Evolutionary conservation across 2,888 invertebrate genomes (phyloP).

Genomic region (Lycocerus yunnanus): DNA sequence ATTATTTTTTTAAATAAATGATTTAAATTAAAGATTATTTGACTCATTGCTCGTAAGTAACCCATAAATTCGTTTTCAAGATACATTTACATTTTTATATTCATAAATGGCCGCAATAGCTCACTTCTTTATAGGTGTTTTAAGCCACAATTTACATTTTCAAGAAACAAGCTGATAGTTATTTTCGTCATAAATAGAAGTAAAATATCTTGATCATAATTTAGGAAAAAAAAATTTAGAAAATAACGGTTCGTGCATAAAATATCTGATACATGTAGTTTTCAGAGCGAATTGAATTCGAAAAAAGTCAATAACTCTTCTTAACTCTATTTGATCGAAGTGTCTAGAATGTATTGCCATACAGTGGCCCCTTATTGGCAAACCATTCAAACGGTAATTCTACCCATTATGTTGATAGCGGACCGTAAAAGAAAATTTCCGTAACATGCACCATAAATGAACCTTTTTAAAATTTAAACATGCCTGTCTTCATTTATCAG

Average conservation of each 20-base stretch:
- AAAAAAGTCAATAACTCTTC: constrained; percentile 14
- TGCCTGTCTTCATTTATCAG: background rate
- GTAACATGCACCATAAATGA: constrained; percentile 4
- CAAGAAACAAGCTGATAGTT: background rate
- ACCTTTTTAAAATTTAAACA: constrained; percentile 12
- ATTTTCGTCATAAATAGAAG: background rate
- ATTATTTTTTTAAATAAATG: no score
- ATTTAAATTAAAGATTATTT: background rate
- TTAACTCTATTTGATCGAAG: constrained; percentile 14
- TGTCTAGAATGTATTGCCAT: constrained; percentile 13
- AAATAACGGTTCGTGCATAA: background rate
- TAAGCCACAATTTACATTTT: background rate
- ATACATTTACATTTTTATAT: background rate
- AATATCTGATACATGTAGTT: background rate
- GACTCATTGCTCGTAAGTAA: background rate
- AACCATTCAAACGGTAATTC: constrained; percentile 20
- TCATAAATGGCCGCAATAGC: background rate
- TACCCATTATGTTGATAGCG: constrained; percentile 18
- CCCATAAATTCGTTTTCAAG: background rate
- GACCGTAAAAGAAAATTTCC: constrained; percentile 9
- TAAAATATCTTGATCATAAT: background rate
- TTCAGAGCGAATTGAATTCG: constrained; percentile 9
- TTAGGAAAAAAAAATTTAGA: background rate
- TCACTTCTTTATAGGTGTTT: background rate
- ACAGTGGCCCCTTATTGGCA: constrained; percentile 14